Percentiles rank a stretch among this genome's conserved stretches.
phyloP scores from a whole-genome alignment of 2,888 invertebrate species.

The Graphium colonna region DNA sequence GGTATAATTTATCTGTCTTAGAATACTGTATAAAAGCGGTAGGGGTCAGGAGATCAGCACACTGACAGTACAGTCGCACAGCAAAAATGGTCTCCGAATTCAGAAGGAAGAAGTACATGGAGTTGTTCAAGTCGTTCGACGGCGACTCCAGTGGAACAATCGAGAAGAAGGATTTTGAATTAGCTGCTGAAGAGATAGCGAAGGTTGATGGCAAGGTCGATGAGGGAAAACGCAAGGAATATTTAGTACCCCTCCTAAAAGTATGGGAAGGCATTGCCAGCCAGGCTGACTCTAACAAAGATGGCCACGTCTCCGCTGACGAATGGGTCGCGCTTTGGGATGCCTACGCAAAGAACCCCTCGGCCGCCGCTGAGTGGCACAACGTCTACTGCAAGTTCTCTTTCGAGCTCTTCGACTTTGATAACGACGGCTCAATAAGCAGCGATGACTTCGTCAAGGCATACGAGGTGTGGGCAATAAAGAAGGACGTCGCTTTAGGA shows the following conservation, averaged over 20 bases:
- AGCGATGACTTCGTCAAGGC: slow-evolving; percentile 87
- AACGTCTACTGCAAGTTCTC: slow-evolving; percentile 88
- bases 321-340: slow-evolving; percentile 92
- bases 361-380: slow-evolving; percentile 87
- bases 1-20: too few species aligned
- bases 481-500: slow-evolving; percentile 7
- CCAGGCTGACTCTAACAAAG: slow-evolving; percentile 87
- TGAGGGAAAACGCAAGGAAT: slow-evolving; percentile 81
- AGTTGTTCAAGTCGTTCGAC: slow-evolving; percentile 89
- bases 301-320: slow-evolving; percentile 88
- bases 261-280: slow-evolving; percentile 89
- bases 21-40: slow-evolving; percentile 8
- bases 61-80: background rate
- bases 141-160: slow-evolving; percentile 90
- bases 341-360: slow-evolving; percentile 84
- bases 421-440: slow-evolving; percentile 89
- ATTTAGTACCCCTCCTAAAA: slow-evolving; percentile 85
- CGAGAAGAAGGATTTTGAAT: slow-evolving; percentile 86
- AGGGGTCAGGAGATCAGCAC: background rate
- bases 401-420: slow-evolving; percentile 90
- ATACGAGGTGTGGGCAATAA: slow-evolving; percentile 14
- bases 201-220: slow-evolving; percentile 9
- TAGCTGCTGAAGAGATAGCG: background rate
- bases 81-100: slow-evolving; percentile 82
- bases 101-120: slow-evolving; percentile 87